phyloP scores from a whole-genome alignment of 2,113 vertebrate species.

The Xerus inauris region DNA sequence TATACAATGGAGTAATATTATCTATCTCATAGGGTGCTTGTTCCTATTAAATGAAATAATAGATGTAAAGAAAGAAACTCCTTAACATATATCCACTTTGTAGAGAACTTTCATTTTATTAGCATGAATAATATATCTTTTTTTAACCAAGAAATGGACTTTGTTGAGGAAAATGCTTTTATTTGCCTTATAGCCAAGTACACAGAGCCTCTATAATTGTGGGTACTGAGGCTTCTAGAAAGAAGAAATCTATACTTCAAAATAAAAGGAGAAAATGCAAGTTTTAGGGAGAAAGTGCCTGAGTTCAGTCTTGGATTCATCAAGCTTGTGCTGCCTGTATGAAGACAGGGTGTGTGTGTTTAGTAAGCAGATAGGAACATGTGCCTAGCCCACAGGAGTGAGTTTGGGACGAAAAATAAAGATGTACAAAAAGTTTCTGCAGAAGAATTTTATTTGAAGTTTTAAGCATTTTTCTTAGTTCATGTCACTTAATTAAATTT shows the following conservation, averaged over 20 bases:
- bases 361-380: not conserved
- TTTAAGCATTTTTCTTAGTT: not conserved
- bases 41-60: not conserved
- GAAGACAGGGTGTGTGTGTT: not conserved
- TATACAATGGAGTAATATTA: not conserved
- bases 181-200: not conserved
- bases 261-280: not conserved
- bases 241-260: not conserved
- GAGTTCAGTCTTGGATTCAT: not conserved
- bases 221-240: not conserved
- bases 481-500: not conserved
- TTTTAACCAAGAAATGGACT: not conserved
- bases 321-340: not conserved
- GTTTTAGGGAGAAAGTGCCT: not conserved
- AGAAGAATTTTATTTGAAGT: not conserved
- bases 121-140: not conserved
- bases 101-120: not conserved
- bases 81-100: not conserved
- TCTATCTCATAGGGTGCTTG: not conserved
- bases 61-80: not conserved
- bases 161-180: not conserved
- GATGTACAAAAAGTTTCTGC: not conserved
- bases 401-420: not conserved
- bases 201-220: not conserved
- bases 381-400: not conserved